Evolutionary conservation across 2,797 vertebrate genomes (phyloP), one percentile per base, ranked within the genome.

Genomic region (Leptatherina wallacei): DNA sequence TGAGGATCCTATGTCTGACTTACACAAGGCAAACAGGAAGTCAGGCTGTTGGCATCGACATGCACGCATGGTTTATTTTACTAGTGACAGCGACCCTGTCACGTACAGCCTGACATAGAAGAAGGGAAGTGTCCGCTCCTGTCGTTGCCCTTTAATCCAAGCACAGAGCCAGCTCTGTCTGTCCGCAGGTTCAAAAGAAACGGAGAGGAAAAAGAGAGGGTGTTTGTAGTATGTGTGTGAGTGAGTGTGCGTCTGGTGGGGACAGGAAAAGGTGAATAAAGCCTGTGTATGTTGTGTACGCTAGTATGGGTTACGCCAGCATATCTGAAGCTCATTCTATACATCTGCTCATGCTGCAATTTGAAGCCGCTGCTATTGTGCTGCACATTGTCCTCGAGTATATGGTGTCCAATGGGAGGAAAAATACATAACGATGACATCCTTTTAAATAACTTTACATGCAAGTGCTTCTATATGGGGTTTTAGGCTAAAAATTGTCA

Each of bases 1-100:
- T 87, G 92, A 92, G 92, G 91, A 93, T 93, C 93, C 94, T 89
- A 88, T 92, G 81, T 94, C 92, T 87, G 91, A 92, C 86, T 86
- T 69, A 78, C 77, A 91, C 75, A 91, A 92, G 89, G 87, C 91
- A 88, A 87, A 90, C 84, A 95, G 95, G 94, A 96, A 95, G 93
- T 92, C 81, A 80, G 82, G 63, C 58, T 11, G 75, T 70, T 75
- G 65, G 52, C 82, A 77, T 56, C 60, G 59, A 64, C 61, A 54
- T 58, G 75, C 71, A 73, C 6, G 49, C 66, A 58, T 73, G 80
- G 76, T 80, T 86, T 72, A 40, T 88, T 83, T 89, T 64, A 82
- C 52, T 24, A 55, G 79, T 81, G 84, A 86, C 85, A 68, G 80
- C 22, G 65, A 82, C 67, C 66, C 82, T 61, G 66, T 81, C 78